Conservation (phyloP, 2,888 invertebrate genomes). For the Yponomeuta cagnagella region DNA sequence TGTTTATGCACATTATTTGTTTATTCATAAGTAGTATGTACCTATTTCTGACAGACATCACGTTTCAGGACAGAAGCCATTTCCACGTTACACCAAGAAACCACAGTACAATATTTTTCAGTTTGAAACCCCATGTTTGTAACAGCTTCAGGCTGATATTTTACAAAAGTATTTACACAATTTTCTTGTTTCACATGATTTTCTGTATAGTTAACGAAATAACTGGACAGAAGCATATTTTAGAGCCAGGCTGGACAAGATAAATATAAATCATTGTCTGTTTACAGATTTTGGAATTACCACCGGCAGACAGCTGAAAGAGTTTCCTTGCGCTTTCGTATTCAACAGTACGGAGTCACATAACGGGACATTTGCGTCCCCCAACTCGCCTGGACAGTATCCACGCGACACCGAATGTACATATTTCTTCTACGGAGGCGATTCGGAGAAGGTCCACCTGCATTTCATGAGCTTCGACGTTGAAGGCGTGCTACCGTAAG, state of each 20-base stretch:
- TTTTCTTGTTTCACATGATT: too few species aligned
- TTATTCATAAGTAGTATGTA: too few species aligned
- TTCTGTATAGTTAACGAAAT: background rate
- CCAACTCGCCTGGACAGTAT: conserved; percentile 93
- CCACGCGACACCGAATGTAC: conserved; percentile 93
- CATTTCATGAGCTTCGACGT: conserved; percentile 95
- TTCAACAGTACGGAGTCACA: conserved; percentile 88
- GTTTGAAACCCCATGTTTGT: too few species aligned
- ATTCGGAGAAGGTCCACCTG: conserved; percentile 86
- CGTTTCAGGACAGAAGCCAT: background rate
- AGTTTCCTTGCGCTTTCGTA: conserved; percentile 90
- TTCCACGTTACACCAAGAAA: background rate
- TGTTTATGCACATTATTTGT: too few species aligned
- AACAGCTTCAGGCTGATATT: too few species aligned
- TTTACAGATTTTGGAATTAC: conserved; percentile 90
- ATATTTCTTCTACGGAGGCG: conserved; percentile 90
- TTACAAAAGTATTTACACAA: too few species aligned
- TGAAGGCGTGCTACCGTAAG: conserved; percentile 95
- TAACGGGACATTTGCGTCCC: conserved; percentile 89
- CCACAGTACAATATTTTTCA: background rate
- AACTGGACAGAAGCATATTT: background rate
- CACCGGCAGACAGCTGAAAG: conserved; percentile 84
- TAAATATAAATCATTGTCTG: background rate
- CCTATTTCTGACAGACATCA: too few species aligned
- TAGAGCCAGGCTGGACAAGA: background rate